Conservation (phyloP, 2,113 vertebrate species). For the Sander vitreus region DNA sequence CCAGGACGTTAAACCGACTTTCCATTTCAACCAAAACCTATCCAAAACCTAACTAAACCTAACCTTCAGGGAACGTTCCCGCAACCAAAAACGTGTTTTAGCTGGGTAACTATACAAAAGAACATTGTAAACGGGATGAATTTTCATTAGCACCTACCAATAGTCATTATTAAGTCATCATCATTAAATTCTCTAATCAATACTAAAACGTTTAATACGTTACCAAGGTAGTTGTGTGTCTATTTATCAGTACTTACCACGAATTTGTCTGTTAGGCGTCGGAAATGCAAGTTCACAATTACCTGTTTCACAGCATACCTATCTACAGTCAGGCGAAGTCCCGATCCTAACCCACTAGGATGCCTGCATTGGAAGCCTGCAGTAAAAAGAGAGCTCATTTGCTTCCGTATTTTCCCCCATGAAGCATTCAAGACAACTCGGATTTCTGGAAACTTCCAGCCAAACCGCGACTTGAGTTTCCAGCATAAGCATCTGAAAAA, state of each 20-base stretch:
- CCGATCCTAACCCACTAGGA: no score
- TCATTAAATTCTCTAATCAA: neutral
- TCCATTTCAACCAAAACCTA: no score
- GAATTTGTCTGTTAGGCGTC: neutral
- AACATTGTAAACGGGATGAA: neutral
- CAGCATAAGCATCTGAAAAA: neutral
- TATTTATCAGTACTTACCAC: slow-evolving; percentile 16
- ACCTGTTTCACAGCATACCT: slow-evolving; percentile 41
- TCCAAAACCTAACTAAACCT: no score
- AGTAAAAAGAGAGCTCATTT: neutral
- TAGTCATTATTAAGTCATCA: neutral
- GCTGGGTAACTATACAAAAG: no score
- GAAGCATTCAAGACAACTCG: slow-evolving; percentile 34
- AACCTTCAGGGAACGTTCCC: no score
- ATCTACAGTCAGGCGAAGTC: neutral
- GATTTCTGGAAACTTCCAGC: neutral
- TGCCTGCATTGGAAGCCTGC: neutral
- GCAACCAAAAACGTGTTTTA: no score
- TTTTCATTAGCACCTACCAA: neutral
- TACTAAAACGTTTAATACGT: neutral
- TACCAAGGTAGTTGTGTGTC: neutral
- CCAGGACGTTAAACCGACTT: no score
- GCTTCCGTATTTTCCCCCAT: slow-evolving; percentile 41
- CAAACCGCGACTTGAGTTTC: no score
- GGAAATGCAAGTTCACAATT: neutral